Evolutionary conservation across 2,113 vertebrate genomes (phyloP).

Genomic region (Tichodroma muraria): DNA sequence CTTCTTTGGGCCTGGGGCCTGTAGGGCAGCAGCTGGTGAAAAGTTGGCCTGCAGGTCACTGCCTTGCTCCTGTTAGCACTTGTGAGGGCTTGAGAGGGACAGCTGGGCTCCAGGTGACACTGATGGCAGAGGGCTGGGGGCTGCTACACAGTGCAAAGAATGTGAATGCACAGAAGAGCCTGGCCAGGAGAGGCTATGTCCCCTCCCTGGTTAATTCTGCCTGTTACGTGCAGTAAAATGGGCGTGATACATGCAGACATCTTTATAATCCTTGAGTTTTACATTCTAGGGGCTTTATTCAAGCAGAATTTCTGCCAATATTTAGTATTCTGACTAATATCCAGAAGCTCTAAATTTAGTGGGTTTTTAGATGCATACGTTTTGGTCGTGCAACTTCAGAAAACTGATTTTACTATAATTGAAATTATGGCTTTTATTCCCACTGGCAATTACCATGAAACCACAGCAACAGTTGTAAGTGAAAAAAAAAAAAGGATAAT

Average conservation of each 20-base stretch:
- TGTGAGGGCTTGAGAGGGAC: not conserved
- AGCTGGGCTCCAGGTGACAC: not conserved
- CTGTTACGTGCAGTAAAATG: not conserved
- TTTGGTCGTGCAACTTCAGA: not conserved
- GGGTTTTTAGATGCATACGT: not conserved
- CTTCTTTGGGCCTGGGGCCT: not conserved
- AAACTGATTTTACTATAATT: not conserved
- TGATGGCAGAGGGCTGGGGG: not conserved
- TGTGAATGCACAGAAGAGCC: not conserved
- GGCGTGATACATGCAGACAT: not conserved
- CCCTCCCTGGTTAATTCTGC: not conserved
- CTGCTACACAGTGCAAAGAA: not conserved
- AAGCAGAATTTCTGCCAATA: not conserved
- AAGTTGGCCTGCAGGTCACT: not conserved
- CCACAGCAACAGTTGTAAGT: not conserved
- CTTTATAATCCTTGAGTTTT: not conserved
- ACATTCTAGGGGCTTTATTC: not conserved
- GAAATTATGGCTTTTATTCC: not conserved
- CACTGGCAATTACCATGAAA: not conserved
- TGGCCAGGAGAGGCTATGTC: not conserved
- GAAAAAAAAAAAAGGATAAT: slow-evolving; percentile 8
- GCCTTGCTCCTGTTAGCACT: not conserved
- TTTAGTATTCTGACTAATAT: not conserved
- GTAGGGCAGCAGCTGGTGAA: not conserved
- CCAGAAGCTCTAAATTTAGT: not conserved